A percentile compares a stretch with the other conserved stretches of the same genome.
Conservation (phyloP, 2,888 invertebrate genomes). For the Spatulosminthurus flaviceps region DNA sequence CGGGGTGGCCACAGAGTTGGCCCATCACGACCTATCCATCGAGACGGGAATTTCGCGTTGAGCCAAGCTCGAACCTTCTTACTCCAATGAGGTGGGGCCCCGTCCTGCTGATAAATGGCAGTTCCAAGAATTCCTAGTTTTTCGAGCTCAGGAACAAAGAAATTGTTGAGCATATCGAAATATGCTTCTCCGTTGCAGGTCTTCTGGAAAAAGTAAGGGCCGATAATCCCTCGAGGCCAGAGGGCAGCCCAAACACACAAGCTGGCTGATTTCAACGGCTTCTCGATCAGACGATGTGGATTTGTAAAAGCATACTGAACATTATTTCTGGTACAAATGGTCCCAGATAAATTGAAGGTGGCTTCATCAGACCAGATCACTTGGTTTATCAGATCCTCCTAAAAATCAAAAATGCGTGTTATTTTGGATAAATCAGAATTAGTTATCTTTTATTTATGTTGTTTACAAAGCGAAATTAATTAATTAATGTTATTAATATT, state of each 20-base stretch:
- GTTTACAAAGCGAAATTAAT: no score
- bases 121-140: background rate
- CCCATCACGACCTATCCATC: background rate
- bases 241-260: background rate
- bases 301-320: background rate
- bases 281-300: background rate
- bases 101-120: background rate
- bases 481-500: no score
- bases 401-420: no score
- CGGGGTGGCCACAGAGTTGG: background rate
- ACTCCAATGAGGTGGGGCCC: background rate
- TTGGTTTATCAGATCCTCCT: background rate
- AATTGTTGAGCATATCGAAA: background rate
- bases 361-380: background rate
- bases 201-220: background rate
- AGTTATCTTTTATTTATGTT: no score
- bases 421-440: no score
- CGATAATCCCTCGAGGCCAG: background rate
- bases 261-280: background rate
- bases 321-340: background rate
- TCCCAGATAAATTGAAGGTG: background rate
- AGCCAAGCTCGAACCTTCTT: background rate
- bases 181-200: background rate
- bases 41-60: background rate
- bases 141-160: background rate